These are phyloP conservation scores for Anisognathus igniventris DNA, from an alignment of 2,797 vertebrate genomes.

Conservation along the genomic window DNA sequence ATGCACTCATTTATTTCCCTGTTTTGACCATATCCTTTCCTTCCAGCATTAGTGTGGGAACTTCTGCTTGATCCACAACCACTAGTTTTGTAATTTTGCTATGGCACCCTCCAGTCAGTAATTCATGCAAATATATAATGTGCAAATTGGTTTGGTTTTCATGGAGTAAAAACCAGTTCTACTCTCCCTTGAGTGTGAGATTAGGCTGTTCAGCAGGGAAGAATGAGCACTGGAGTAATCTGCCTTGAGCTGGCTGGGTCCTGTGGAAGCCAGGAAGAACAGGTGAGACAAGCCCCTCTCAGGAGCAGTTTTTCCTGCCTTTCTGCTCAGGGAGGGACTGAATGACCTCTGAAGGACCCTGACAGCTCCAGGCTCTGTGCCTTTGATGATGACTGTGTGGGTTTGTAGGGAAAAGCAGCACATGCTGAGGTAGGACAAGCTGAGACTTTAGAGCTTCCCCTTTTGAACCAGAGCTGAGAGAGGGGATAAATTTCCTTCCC, in stretches of 20 bases:
- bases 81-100: neutral
- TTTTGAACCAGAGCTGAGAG: neutral
- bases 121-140: neutral
- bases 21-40: neutral
- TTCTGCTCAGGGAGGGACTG: neutral
- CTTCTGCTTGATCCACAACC: neutral
- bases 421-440: neutral
- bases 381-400: neutral
- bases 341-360: neutral
- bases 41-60: neutral
- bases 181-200: neutral
- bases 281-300: rapidly evolving
- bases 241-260: rapidly evolving
- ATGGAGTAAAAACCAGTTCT: neutral
- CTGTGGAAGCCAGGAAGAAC: neutral
- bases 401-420: neutral
- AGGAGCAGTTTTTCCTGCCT: neutral
- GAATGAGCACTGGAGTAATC: neutral
- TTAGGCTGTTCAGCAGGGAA: neutral
- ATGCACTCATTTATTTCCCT: neutral
- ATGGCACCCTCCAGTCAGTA: neutral
- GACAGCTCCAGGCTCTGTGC: neutral
- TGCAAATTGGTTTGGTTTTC: neutral
- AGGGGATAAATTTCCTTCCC: neutral
- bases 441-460: neutral